phyloP scores from a whole-genome alignment of 1,140 invertebrate genomes.

The Hylyphantes graminicola region DNA sequence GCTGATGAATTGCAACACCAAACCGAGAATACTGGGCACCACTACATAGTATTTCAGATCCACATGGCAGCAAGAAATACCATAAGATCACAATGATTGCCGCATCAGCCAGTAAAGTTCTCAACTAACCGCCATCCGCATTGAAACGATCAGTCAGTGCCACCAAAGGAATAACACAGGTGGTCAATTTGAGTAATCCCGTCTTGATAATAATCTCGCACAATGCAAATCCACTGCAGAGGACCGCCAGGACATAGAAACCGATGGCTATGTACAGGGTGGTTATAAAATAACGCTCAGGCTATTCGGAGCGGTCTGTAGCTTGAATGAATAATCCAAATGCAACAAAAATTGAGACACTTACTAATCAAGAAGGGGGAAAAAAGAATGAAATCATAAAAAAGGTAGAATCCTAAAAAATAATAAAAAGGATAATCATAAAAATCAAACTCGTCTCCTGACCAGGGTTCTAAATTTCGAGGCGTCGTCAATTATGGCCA shows the following conservation, averaged over 20 bases:
- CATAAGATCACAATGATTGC: background rate
- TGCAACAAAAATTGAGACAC: too few relatives aligned
- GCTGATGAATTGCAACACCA: conserved; percentile 15
- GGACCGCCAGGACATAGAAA: background rate
- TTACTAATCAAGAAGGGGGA: too few relatives aligned
- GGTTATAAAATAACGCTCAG: too few relatives aligned
- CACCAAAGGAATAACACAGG: conserved; percentile 11
- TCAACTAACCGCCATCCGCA: background rate
- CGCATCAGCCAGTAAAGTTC: background rate
- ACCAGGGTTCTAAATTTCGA: too few relatives aligned
- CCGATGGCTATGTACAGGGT: background rate
- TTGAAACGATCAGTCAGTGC: conserved; percentile 9
- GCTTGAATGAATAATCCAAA: too few relatives aligned
- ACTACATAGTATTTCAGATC: conserved; percentile 34
- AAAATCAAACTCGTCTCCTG: too few relatives aligned
- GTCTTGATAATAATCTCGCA: background rate
- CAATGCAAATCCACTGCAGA: conserved; percentile 7
- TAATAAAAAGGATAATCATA: too few relatives aligned
- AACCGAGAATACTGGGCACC: conserved; percentile 23
- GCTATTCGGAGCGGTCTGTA: too few relatives aligned
- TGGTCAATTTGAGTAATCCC: conserved; percentile 1
- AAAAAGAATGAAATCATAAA: too few relatives aligned
- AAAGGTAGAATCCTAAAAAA: too few relatives aligned
- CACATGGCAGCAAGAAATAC: conserved; percentile 21
- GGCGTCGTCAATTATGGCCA: too few relatives aligned